Evolutionary conservation across 1,140 invertebrate genomes (phyloP), one percentile per base, ranked within the genome.

Genomic region (Marisa cornuarietis): DNA sequence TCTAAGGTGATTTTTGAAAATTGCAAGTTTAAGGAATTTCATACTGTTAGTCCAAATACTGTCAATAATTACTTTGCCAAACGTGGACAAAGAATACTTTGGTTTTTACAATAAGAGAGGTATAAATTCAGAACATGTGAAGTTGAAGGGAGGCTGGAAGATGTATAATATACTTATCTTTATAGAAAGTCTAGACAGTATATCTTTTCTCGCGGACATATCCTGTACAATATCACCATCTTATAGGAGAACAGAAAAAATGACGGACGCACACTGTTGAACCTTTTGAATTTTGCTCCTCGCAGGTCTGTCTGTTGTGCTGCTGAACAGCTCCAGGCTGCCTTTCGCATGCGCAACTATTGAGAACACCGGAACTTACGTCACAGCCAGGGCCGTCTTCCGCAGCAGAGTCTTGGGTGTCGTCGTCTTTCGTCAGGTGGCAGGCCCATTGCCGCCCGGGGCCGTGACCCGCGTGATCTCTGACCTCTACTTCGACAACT

Each of bases 301-400:
- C 26, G 5, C 74, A 76, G 76, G 76, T 69, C 63, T 42, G 16
- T 69, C 76, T 24, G 54, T 77, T 11, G 10, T 63, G 78, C n/a
- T 63, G 26, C 20, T 58, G 10, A 58, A 76, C 62, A 26, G 9
- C n/a, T 4, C 11, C 11, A 20, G 16, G 26, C 14, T 58, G 31
- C 26, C n/a, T 9, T 1, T 77, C 22, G 80, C 82, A 22, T 88
- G 87, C 78, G 83, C 85, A 18, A 86, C 84, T 11, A 79, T 87
- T 10, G 84, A 85, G 79, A 77, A 78, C 16, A 72, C 72, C 14
- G 82, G 69, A 22, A 68, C 77, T 42, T 95, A 96, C 83, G 95
- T 95, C 86, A 93, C 95, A 69, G 96, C 96, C 0, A 94, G 95
- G 78, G 96, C 96, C 0, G 93, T 93, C 80, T 97, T 99, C 84